Conservation (phyloP, 2,888 invertebrate species). For the Xanthorhoe spadicearia region DNA sequence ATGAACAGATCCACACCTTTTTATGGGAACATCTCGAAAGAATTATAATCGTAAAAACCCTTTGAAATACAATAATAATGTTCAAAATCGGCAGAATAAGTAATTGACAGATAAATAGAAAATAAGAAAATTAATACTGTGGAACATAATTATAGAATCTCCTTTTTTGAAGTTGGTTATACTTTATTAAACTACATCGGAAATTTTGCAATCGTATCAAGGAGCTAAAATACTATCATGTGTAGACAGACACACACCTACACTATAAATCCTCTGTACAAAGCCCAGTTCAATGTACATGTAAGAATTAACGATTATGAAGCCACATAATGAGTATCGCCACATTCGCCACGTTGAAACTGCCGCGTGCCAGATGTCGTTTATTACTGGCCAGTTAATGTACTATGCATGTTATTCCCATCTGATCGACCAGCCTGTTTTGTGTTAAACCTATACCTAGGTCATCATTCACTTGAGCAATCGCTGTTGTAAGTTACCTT, state of each 20-base stretch:
- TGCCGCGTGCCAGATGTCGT: slow-evolving; percentile 29
- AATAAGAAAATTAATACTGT: too few relatives aligned
- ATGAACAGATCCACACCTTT: too few relatives aligned
- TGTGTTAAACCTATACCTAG: slow-evolving; percentile 8
- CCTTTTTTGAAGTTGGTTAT: neutral
- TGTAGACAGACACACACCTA: neutral
- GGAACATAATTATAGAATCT: too few relatives aligned
- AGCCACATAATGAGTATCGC: slow-evolving; percentile 23
- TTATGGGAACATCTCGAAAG: too few relatives aligned
- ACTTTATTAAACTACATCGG: too few relatives aligned
- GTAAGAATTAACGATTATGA: slow-evolving; percentile 15
- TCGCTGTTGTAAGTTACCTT: too few relatives aligned
- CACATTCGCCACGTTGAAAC: slow-evolving; percentile 24
- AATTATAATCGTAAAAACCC: too few relatives aligned
- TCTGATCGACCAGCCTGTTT: slow-evolving; percentile 15
- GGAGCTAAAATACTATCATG: neutral
- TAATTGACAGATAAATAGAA: too few relatives aligned
- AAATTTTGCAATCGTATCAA: neutral
- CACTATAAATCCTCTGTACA: slow-evolving; percentile 14
- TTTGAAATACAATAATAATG: too few relatives aligned
- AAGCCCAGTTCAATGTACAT: neutral
- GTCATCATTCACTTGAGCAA: slow-evolving; percentile 19
- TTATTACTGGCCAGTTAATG: slow-evolving; percentile 16
- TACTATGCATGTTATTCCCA: slow-evolving; percentile 16
- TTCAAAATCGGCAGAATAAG: too few relatives aligned